Conservation (phyloP, 2,888 invertebrate genomes). For the Leucophenga montana region DNA sequence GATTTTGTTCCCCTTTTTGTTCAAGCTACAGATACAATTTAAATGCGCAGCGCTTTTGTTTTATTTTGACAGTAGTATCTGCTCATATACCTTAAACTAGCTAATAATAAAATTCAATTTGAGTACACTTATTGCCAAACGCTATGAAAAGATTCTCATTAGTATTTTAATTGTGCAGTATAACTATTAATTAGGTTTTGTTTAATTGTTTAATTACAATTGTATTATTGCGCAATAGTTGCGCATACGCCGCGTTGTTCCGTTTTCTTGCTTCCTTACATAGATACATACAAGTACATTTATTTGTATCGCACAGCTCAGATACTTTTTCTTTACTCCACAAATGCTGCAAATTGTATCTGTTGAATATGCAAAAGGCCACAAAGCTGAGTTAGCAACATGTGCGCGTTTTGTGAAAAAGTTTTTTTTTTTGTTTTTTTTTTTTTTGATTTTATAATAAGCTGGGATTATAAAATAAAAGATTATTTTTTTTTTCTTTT, state of each 20-base stretch:
- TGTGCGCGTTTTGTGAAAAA: background rate
- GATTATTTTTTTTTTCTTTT: no score
- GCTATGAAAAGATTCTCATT: no score
- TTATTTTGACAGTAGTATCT: background rate
- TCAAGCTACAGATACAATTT: background rate
- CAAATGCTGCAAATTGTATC: slow-evolving; percentile 1
- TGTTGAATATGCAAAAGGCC: slow-evolving; percentile 12
- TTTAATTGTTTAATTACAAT: background rate
- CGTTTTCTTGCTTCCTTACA: no score
- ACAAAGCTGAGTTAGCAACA: background rate
- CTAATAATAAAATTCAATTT: background rate
- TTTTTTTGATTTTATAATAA: background rate
- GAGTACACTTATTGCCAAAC: no score
- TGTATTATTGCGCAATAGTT: slow-evolving; percentile 10
- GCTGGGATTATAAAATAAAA: slow-evolving; percentile 4
- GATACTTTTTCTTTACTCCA: no score
- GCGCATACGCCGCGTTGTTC: background rate
- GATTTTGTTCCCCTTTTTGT: no score
- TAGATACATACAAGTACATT: no score
- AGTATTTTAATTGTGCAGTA: background rate
- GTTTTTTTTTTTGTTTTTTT: slow-evolving; percentile 3
- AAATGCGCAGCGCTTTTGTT: background rate
- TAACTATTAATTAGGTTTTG: background rate
- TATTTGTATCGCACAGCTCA: background rate
- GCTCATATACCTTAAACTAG: no score